Evolutionary conservation across 2,888 invertebrate genomes (phyloP).

Genomic region (Leptura quadrifasciata): DNA sequence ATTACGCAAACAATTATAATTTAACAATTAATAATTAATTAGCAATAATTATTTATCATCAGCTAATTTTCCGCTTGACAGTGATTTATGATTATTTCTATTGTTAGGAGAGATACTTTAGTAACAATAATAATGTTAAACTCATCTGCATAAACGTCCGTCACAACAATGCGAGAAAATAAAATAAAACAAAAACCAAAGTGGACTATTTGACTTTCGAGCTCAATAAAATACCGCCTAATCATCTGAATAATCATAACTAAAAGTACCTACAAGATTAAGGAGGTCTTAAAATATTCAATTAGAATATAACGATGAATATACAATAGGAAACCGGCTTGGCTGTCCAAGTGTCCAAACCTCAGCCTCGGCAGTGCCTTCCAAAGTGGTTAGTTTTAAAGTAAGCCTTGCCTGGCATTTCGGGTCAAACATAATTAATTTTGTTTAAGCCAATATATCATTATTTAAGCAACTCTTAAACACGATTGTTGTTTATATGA

Average conservation of each 20-base stretch:
- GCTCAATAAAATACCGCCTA: slow-evolving; percentile 36
- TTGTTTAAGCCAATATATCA: slow-evolving; percentile 31
- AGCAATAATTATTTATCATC: slow-evolving; percentile 14
- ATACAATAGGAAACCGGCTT: background rate
- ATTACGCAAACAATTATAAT: slow-evolving; percentile 16
- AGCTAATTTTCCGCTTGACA: slow-evolving; percentile 16
- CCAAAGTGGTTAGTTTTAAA: slow-evolving; percentile 10
- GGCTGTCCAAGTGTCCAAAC: background rate
- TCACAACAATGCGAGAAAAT: slow-evolving; percentile 11
- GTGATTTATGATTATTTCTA: background rate
- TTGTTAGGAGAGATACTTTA: slow-evolving; percentile 6
- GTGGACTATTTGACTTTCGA: slow-evolving; percentile 28
- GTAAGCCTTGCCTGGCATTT: slow-evolving; percentile 2
- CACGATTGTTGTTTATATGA: slow-evolving; percentile 39
- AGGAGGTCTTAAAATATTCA: slow-evolving; percentile 42
- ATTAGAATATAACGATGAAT: slow-evolving; percentile 33
- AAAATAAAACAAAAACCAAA: slow-evolving; percentile 19
- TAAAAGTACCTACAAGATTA: slow-evolving; percentile 40
- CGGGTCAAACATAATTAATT: slow-evolving; percentile 32
- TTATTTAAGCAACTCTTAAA: slow-evolving; percentile 36
- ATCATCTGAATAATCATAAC: slow-evolving; percentile 38
- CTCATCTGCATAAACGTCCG: slow-evolving; percentile 4
- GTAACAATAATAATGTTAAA: slow-evolving; percentile 11
- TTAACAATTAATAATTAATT: slow-evolving; percentile 12
- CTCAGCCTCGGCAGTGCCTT: background rate